Conservation (phyloP, 2,888 invertebrate species). For the Amiota communis region DNA sequence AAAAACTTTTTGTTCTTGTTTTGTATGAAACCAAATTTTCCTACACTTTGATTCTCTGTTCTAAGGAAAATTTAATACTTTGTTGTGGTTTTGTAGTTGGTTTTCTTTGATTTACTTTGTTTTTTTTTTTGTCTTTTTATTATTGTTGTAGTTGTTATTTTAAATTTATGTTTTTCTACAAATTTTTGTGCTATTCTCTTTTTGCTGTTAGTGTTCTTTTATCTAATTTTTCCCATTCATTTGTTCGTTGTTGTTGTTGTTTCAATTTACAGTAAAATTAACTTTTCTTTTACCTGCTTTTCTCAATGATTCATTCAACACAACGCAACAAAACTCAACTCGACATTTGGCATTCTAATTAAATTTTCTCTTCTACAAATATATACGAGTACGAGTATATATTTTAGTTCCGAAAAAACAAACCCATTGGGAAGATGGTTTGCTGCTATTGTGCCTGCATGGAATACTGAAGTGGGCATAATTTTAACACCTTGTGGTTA, state of each 20-base stretch:
- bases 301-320: not conserved
- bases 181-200: not conserved
- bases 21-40: not conserved
- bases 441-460: not conserved
- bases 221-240: not conserved
- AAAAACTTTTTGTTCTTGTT: not conserved
- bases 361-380: slow-evolving; percentile 19
- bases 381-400: too few relatives aligned
- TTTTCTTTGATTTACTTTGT: not conserved
- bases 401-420: not conserved
- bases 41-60: not conserved
- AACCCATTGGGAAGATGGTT: not conserved
- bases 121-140: not conserved
- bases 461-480: slow-evolving; percentile 5
- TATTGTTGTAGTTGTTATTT: not conserved
- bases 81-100: slow-evolving; percentile 9
- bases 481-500: slow-evolving; percentile 21
- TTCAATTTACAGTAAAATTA: slow-evolving; percentile 24
- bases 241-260: slow-evolving; percentile 21
- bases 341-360: slow-evolving; percentile 23
- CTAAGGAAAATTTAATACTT: not conserved
- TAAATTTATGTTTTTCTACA: not conserved
- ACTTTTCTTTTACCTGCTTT: slow-evolving; percentile 15
- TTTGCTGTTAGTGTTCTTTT: not conserved
- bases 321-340: not conserved